Conservation (phyloP, 1,140 invertebrate genomes). For the Dendrolimus kikuchii region DNA sequence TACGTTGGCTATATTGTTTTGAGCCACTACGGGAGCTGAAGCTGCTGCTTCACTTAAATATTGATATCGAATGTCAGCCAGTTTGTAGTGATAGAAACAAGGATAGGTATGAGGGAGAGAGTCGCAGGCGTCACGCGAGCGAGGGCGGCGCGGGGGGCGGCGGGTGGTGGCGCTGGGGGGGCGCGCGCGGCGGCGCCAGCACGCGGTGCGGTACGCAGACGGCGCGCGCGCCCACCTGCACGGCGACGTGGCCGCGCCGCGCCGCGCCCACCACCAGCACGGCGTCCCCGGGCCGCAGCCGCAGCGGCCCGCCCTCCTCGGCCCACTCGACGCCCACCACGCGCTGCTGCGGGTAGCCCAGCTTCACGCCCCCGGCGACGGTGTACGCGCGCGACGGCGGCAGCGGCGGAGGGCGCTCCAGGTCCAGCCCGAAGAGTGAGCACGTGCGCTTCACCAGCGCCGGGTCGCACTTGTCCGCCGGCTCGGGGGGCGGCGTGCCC, state of each 20-base stretch:
- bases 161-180: too few relatives aligned
- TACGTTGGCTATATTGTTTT: too few relatives aligned
- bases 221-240: slow-evolving; percentile 42
- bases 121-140: not conserved
- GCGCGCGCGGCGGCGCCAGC: slow-evolving; percentile 42
- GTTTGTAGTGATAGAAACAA: too few relatives aligned
- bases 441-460: slow-evolving; percentile 88
- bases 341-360: slow-evolving; percentile 93
- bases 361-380: slow-evolving; percentile 91
- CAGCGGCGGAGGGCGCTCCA: slow-evolving; percentile 91
- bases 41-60: too few relatives aligned
- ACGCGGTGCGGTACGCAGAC: slow-evolving; percentile 46
- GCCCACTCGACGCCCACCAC: slow-evolving; percentile 93
- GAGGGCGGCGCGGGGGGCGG: slow-evolving; percentile 24
- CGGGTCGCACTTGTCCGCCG: slow-evolving; percentile 57
- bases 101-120: not conserved
- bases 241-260: slow-evolving; percentile 44
- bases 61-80: too few relatives aligned
- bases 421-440: slow-evolving; percentile 89
- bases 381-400: slow-evolving; percentile 92
- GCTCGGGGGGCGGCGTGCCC: slow-evolving; percentile 74
- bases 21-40: too few relatives aligned
- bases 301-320: slow-evolving; percentile 65
- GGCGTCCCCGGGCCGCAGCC: slow-evolving; percentile 63
- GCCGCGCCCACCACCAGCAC: slow-evolving; percentile 58